Evolutionary conservation across 2,113 vertebrate species (phyloP).

Genomic region (Callopanchax toddi): DNA sequence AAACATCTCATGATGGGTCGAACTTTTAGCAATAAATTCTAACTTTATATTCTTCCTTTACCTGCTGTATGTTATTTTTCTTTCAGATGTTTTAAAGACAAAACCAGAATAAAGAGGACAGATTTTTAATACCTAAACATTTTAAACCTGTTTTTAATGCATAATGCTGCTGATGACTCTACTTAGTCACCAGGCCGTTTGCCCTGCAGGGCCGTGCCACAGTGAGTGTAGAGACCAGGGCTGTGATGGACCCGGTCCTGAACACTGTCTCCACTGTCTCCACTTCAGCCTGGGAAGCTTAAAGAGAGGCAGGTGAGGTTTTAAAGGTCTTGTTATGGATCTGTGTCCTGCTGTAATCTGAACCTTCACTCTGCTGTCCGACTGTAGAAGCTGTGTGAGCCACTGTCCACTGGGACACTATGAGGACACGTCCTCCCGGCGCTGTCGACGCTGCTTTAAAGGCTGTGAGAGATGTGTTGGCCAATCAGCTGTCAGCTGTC

Average conservation of each 20-base stretch:
- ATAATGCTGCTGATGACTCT: conserved; percentile 23
- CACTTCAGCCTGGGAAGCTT: conserved; percentile 88
- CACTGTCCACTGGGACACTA: conserved; percentile 85
- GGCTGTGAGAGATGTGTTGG: conserved; percentile 87
- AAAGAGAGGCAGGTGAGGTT: conserved; percentile 86
- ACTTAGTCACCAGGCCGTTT: no score
- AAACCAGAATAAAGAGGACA: no score
- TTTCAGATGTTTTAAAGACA: no score
- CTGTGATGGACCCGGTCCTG: conserved; percentile 85
- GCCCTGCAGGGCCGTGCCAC: conserved; percentile 88
- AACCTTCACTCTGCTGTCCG: not conserved
- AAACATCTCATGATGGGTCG: no score
- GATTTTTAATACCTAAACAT: not conserved
- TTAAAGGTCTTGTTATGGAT: no score
- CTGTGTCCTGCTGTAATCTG: not conserved
- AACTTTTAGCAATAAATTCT: no score
- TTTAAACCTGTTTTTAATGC: not conserved
- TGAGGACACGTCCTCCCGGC: conserved; percentile 72
- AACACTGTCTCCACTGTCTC: conserved; percentile 91
- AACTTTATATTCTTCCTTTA: no score
- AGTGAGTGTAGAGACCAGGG: conserved; percentile 88
- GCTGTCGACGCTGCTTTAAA: conserved; percentile 84
- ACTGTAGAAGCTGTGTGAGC: conserved; percentile 85
- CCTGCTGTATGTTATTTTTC: no score
- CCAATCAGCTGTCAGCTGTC: conserved; percentile 74